Percentiles rank a stretch among this genome's conserved stretches.
These are phyloP conservation scores for Agriopis aurantiaria DNA, from an alignment of 2,888 invertebrate genomes.

Conservation along the genomic window DNA sequence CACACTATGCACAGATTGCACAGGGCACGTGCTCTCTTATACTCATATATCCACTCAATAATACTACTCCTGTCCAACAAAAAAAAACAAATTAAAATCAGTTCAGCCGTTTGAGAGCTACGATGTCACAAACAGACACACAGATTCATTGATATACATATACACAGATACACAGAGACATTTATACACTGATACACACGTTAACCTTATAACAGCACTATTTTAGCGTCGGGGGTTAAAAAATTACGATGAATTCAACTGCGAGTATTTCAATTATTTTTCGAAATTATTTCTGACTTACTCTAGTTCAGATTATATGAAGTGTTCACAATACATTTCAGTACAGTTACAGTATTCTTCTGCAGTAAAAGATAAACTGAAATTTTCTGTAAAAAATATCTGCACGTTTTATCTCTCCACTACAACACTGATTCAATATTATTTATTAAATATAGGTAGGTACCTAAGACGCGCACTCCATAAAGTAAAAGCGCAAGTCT, in stretches of 20 bases:
- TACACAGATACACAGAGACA: no score
- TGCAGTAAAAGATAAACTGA: no score
- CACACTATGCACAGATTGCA: neutral
- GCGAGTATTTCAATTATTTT: no score
- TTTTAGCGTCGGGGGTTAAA: no score
- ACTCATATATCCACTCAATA: neutral
- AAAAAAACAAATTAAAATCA: neutral
- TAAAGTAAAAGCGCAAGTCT: constrained; percentile 47
- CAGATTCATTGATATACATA: neutral
- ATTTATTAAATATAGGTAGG: constrained; percentile 18
- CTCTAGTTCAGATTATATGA: no score
- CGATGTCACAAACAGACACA: neutral
- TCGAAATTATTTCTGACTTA: no score
- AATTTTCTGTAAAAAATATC: neutral
- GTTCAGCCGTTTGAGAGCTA: no score
- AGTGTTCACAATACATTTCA: neutral
- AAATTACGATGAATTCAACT: no score
- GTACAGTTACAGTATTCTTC: neutral
- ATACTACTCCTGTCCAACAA: neutral
- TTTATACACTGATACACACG: no score
- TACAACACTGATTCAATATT: constrained; percentile 13
- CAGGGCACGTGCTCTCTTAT: constrained; percentile 1
- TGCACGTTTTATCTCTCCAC: neutral
- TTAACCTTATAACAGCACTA: no score
- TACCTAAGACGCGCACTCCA: constrained; percentile 31